Base-by-base conservation (phyloP, 2,888 invertebrate species). In the Ditula angustiorana region DNA sequence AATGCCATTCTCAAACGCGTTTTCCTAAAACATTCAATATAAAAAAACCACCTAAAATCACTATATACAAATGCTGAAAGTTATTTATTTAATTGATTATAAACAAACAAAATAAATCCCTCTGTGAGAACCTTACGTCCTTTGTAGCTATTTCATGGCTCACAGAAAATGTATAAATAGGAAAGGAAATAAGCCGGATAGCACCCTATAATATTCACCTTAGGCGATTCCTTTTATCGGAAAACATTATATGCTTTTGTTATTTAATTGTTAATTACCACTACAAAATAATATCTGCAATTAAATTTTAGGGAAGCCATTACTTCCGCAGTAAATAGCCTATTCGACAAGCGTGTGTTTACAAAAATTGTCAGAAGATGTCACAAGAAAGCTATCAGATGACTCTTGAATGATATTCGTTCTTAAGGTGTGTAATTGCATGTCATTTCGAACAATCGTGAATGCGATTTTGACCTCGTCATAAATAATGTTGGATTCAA, bases 291-390 rank as follows among this genome's bases (percentile, higher is more conserved):
- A 86, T 83, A 81, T 81, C 81, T 85, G 83, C 90, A 92, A 91
- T 91, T 91, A 92, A 87, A 89, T 81, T 88, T 91, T 90, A 90
- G 93, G 93, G 93, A 92, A 93, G 93, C 93, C 93, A 93, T 93
- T 93, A 93, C 92, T 93, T 92, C 93, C 91, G 91, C 89, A 91
- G 88, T 92, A 92, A 91, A 93, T 93, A 92, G 90, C 89, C 80
- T 88, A 90, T 92, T 92, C 88, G 88, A 91, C 92, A 92, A 92
- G 93, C 93, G 92, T 92, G 75, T 76, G 93, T 93, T 93, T 93
- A 93, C 93, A 92, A 93, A 93, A 93, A 92, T 92, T 89, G 84
- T 87, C 73, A 83, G 86, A 86, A 88, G 84, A 86, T 87, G 87
- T 87, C 87, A 84, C 81, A 79, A 78, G 78, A 79, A 77, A 73